Conservation (phyloP, 2,888 invertebrate genomes). For the Yponomeuta plumbellus region DNA sequence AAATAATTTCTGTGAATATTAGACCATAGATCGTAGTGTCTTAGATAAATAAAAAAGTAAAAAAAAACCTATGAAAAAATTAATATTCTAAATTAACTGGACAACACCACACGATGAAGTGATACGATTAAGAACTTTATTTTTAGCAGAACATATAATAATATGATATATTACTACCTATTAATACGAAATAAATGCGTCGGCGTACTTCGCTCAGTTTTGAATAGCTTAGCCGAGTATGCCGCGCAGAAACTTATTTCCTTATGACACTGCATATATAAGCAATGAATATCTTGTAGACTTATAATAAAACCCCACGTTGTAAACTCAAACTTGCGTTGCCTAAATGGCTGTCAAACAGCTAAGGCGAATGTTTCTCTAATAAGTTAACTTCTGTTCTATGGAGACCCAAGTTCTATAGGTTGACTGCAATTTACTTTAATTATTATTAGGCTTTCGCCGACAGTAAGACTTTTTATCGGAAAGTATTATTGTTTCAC, state of each 20-base stretch:
- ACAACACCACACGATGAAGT: constrained; percentile 72
- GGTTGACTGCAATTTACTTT: constrained; percentile 9
- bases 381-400: background rate
- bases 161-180: background rate
- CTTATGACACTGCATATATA: constrained; percentile 59
- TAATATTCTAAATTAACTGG: constrained; percentile 35
- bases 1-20: constrained; percentile 67
- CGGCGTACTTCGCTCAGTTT: too few species aligned
- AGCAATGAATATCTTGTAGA: constrained; percentile 53
- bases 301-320: constrained; percentile 8
- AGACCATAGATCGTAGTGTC: constrained; percentile 70
- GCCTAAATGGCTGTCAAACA: constrained; percentile 6
- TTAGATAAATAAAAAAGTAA: constrained; percentile 60
- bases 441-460: constrained; percentile 1
- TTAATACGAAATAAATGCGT: background rate
- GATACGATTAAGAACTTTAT: constrained; percentile 67
- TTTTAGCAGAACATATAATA: constrained; percentile 50
- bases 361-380: background rate
- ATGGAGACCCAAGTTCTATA: background rate
- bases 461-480: constrained; percentile 4
- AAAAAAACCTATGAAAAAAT: constrained; percentile 45
- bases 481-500: constrained; percentile 43
- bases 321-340: background rate
- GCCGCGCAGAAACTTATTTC: constrained; percentile 43
- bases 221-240: too few species aligned